Conservation (phyloP, 2,113 vertebrate genomes). For the Pelodiscus sinensis region DNA sequence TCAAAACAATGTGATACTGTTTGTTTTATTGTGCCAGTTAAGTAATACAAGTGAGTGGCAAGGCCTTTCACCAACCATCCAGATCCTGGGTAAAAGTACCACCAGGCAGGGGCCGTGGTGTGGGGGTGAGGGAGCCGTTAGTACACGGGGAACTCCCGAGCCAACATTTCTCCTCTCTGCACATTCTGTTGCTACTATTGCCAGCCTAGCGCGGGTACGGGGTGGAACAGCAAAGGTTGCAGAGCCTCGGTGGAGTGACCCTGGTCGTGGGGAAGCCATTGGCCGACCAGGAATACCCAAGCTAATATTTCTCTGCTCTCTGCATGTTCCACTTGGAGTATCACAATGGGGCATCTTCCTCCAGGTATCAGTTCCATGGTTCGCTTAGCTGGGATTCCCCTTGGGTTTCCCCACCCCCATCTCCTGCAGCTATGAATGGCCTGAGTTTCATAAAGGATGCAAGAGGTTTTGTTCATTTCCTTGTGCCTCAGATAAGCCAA, state of each 20-base stretch:
- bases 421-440: background rate
- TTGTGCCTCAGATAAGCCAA: background rate
- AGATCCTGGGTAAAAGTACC: background rate
- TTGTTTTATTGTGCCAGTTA: constrained; percentile 7
- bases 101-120: background rate
- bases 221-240: background rate
- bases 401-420: background rate
- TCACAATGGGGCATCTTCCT: background rate
- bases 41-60: background rate
- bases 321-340: background rate
- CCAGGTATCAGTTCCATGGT: background rate
- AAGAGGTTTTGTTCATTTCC: background rate
- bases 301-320: background rate
- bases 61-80: background rate
- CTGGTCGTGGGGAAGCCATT: background rate
- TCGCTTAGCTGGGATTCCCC: background rate
- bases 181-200: background rate
- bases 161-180: background rate
- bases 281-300: background rate
- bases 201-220: background rate
- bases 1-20: constrained; percentile 9
- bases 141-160: background rate
- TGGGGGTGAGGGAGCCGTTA: rapidly evolving
- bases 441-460: background rate
- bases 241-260: background rate